Percentiles rank a stretch among this genome's conserved stretches.
These are phyloP conservation scores for Varroa destructor DNA, from an alignment of 1,140 invertebrate genomes.

Conservation along the genomic window DNA sequence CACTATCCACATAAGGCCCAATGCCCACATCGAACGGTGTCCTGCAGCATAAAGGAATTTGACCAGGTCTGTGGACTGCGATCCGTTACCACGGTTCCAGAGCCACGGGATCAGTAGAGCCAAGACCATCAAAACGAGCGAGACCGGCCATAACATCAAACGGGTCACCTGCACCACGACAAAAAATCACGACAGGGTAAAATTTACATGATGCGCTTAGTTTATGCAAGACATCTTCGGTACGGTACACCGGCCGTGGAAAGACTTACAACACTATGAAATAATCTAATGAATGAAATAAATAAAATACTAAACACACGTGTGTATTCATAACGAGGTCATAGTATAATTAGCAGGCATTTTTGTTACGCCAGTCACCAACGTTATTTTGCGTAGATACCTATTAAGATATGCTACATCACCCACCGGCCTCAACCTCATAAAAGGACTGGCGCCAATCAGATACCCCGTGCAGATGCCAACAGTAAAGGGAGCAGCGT, in stretches of 20 bases:
- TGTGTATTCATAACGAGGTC: too few relatives aligned
- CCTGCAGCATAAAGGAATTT: constrained; percentile 17
- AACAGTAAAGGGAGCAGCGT: constrained; percentile 11
- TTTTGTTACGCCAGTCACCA: too few relatives aligned
- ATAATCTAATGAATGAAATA: too few relatives aligned
- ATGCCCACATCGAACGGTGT: constrained; percentile 5
- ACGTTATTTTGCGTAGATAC: too few relatives aligned
- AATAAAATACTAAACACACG: too few relatives aligned
- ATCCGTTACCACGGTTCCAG: not conserved
- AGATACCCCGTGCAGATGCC: constrained; percentile 9
- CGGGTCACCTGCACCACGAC: constrained; percentile 6
- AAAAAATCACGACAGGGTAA: too few relatives aligned
- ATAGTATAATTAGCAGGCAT: too few relatives aligned
- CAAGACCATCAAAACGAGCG: not conserved
- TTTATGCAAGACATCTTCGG: too few relatives aligned
- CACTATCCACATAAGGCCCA: constrained; percentile 23
- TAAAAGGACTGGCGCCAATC: constrained; percentile 6
- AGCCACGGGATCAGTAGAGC: not conserved
- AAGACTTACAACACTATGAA: too few relatives aligned
- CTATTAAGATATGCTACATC: too few relatives aligned
- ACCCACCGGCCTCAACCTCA: not conserved
- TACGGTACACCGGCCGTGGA: too few relatives aligned
- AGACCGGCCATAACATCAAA: not conserved
- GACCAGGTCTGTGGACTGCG: constrained; percentile 2
- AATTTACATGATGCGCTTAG: too few relatives aligned